Conservation (phyloP, 2,113 vertebrate genomes). For the Plectropomus leopardus region DNA sequence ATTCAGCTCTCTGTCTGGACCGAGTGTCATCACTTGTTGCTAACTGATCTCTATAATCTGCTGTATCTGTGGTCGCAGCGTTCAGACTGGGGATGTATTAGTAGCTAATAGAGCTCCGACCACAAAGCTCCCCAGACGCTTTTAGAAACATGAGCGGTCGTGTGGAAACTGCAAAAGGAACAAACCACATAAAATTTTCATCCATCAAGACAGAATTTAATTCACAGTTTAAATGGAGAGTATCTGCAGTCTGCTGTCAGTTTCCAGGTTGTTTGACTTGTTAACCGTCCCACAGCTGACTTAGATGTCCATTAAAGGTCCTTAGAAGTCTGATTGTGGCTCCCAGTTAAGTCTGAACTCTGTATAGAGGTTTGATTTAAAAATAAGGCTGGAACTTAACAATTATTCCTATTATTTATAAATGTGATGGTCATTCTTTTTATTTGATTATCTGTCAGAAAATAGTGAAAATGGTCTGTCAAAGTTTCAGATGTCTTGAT, state of each 20-base stretch:
- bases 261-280: not conserved
- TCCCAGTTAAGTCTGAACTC: not conserved
- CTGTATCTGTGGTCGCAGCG: slow-evolving; percentile 16
- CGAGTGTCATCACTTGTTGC: slow-evolving; percentile 29
- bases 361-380: not conserved
- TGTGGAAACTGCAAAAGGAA: slow-evolving; percentile 28
- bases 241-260: not conserved
- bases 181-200: not conserved
- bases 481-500: not conserved
- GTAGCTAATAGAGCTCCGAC: slow-evolving; percentile 28
- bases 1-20: slow-evolving; percentile 24
- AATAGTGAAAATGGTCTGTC: no score
- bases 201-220: not conserved
- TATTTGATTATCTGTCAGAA: not conserved
- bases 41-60: slow-evolving; percentile 47
- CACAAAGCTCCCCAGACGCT: slow-evolving; percentile 27
- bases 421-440: not conserved
- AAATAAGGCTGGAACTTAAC: not conserved
- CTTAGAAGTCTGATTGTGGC: not conserved
- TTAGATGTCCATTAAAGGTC: not conserved
- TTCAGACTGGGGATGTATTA: slow-evolving; percentile 34
- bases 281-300: not conserved
- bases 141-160: slow-evolving; percentile 9
- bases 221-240: not conserved
- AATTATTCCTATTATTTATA: not conserved